Percentiles rank a stretch among this genome's conserved stretches.
phyloP scores from a whole-genome alignment of 2,888 invertebrate species.

The Heliconius ismenius region DNA sequence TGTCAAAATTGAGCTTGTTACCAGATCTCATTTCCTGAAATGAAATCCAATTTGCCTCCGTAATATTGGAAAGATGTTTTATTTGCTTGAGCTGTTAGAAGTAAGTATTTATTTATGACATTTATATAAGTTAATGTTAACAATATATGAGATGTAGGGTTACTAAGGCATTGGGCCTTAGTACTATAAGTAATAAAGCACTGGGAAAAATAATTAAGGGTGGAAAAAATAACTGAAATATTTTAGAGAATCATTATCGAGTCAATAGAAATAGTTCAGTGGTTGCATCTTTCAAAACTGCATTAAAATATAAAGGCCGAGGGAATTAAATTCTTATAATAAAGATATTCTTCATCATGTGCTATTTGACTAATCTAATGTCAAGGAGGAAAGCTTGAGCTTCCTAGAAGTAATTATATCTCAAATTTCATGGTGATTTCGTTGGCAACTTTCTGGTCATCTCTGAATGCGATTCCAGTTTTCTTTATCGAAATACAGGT shows the following conservation, averaged over 20 bases:
- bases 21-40: conserved; percentile 41
- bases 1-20: conserved; percentile 36
- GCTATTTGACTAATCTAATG: neutral
- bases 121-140: neutral
- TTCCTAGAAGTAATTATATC: neutral
- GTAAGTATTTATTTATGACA: neutral
- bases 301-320: neutral
- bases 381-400: neutral
- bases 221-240: neutral
- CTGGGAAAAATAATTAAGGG: neutral
- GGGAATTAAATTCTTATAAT: no score
- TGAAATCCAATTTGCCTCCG: conserved; percentile 42
- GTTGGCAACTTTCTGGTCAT: neutral
- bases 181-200: neutral
- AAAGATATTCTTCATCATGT: neutral
- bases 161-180: no score
- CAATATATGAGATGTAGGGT: neutral
- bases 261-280: neutral
- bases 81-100: conserved; percentile 18
- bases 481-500: no score
- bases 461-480: no score
- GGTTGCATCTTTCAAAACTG: neutral
- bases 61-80: conserved; percentile 40
- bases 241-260: neutral
- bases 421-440: neutral